Evolutionary conservation across 2,888 invertebrate species (phyloP), one percentile per base, ranked within the genome.

Genomic region (Pecten maximus): DNA sequence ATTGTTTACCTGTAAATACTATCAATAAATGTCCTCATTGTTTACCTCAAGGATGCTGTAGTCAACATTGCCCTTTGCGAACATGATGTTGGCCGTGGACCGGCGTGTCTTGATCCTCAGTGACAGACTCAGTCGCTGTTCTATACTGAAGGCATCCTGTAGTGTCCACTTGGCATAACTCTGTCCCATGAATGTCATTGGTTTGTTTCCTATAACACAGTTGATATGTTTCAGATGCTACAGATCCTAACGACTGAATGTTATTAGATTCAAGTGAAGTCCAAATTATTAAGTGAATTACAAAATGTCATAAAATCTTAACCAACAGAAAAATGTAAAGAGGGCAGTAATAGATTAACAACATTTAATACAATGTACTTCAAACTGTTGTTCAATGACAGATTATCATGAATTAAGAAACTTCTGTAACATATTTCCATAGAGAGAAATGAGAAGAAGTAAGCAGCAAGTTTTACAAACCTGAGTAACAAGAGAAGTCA

Each of bases 21-120:
- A 4, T 44, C 44, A 8, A 44, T 44, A 8, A 8, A 12, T 44
- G 4, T 44, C 44, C 12, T 44, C 8, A 8, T 19, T 74, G 28
- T 60, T 89, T 95, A 98, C 98, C 97, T 99, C 99, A 91, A 99
- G 97, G 93, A 98, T 98, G 94, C 98, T 98, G 97, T 98, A 99
- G 96, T 99, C 99, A 88, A 98, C 98, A 95, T 98, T 98, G 0
- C 99, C 99, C 89, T 98, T 98, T 10, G 98, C 98, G 96, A 98
- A 98, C 97, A 99, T 98, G 87, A 99, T 97, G 95, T 98, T 98
- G 88, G 99, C 99, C 48, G 98, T 98, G 44, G 98, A 97, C 97
- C 98, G 98, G 92, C 98, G 97, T 28, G 99, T 99, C 94, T 98
- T 97, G 93, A 99, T 97, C 93, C 98, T 97, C 94, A 99, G 96